Evolutionary conservation across 2,113 vertebrate genomes (phyloP), one percentile per base, ranked within the genome.

Genomic region (Ia io): DNA sequence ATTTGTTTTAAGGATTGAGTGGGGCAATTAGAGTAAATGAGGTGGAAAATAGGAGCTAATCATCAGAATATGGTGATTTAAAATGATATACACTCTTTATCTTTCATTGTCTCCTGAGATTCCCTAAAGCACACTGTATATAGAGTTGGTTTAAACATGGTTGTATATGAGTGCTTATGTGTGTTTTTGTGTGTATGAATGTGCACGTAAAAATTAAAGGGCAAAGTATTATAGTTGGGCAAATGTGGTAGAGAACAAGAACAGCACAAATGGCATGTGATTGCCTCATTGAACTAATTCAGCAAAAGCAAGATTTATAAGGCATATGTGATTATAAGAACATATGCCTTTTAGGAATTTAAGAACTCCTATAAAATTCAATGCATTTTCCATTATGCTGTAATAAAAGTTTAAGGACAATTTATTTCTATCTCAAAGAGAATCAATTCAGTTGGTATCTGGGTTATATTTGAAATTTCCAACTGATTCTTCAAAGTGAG

Each of bases 381-480:
- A 95, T 83, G 32, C 28, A 59, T 87, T 94, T 96, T 90, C 93
- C 84, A 97, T 88, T 93, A 88, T 74, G 35, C 14, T 95, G 2
- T 94, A 97, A 93, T 93, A 90, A 96, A 95, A 61, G 30, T 96
- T 82, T 94, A 71, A 97, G 84, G 67, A 88, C 59, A 73, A 63
- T 84, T 85, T 93, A 87, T 78, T 93, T 92, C 71, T 76, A 42
- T 35, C 9, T 88, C 53, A 70, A 88, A 89, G 14, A 95, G 51
- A 93, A 96, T 93, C n/a, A 90, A 18, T 44, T 80, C 83, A 77
- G 44, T 23, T 94, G 47, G 56, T 92, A 90, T 49, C 32, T 84
- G 23, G 37, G 17, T 51, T 67, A 61, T 37, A 89, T 82, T 70
- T 82, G 23, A 8, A 87, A 84, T 84, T 73, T 91, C 44, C 37